These are phyloP conservation scores for Psix sp. DNA, from an alignment of 1,140 invertebrate genomes.

Conservation along the genomic window DNA sequence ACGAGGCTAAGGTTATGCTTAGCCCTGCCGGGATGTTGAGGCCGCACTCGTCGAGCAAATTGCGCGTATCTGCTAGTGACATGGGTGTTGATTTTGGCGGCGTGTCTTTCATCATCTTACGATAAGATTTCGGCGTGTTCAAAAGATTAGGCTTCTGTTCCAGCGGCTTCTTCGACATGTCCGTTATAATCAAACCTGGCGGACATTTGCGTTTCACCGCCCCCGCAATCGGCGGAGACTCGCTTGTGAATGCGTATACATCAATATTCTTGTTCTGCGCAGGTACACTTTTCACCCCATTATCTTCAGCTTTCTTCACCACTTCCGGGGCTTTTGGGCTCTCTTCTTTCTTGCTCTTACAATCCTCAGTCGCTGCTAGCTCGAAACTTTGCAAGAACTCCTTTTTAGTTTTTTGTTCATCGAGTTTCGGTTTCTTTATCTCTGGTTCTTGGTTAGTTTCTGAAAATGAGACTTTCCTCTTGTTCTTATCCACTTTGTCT, in stretches of 20 bases:
- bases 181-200: constrained; percentile 68
- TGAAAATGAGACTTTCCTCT: constrained; percentile 66
- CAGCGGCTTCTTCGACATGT: constrained; percentile 52
- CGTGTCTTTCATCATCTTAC: constrained; percentile 51
- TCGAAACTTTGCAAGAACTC: constrained; percentile 69
- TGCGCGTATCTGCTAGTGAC: constrained; percentile 63
- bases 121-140: constrained; percentile 44
- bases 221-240: constrained; percentile 60
- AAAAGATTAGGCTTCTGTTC: constrained; percentile 21
- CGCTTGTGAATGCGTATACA: constrained; percentile 67
- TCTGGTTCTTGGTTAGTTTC: constrained; percentile 43
- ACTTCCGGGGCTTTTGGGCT: not conserved
- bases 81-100: constrained; percentile 14
- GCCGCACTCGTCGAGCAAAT: constrained; percentile 69
- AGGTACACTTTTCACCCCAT: not conserved
- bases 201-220: constrained; percentile 71
- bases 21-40: constrained; percentile 71
- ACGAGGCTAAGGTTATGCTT: constrained; percentile 69
- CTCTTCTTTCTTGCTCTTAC: constrained; percentile 3
- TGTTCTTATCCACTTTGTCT: constrained; percentile 60
- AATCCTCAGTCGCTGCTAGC: constrained; percentile 61
- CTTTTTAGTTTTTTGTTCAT: constrained; percentile 67
- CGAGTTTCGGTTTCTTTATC: constrained; percentile 50
- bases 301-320: not conserved
- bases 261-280: constrained; percentile 53